Percentiles rank a stretch among this genome's conserved stretches.
Conservation (phyloP, 2,797 vertebrate genomes). For the Micrastur ruficollis region DNA sequence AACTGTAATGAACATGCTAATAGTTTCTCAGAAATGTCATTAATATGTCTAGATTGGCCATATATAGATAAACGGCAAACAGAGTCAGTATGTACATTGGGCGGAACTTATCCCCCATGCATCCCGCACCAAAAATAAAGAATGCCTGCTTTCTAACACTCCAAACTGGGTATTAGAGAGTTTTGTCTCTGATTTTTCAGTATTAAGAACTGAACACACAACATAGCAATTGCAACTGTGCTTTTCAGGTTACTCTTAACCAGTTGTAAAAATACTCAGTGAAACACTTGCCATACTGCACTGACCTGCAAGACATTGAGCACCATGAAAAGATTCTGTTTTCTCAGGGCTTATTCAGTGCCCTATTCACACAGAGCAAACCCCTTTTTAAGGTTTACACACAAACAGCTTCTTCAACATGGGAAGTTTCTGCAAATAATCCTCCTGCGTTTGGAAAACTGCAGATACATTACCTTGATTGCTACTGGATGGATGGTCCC, state of each 20-base stretch:
- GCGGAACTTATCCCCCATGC: too few species aligned
- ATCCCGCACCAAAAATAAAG: too few species aligned
- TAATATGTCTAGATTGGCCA: too few species aligned
- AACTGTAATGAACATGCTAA: too few species aligned
- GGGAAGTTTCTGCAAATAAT: not conserved
- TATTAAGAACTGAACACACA: not conserved
- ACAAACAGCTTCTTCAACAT: not conserved
- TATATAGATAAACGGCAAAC: too few species aligned
- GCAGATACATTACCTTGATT: constrained; percentile 85
- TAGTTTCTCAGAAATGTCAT: too few species aligned
- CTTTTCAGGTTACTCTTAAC: not conserved
- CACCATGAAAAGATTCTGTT: not conserved
- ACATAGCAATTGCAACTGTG: not conserved
- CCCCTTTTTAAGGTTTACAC: not conserved
- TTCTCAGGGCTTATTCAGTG: not conserved
- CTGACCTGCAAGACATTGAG: not conserved
- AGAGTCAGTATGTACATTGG: too few species aligned
- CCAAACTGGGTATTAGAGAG: too few species aligned
- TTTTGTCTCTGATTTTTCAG: too few species aligned
- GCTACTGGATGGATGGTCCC: constrained; percentile 90
- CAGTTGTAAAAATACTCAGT: not conserved
- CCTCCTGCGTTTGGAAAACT: not conserved
- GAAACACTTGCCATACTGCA: not conserved
- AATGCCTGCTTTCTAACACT: too few species aligned
- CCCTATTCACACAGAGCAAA: not conserved